These are phyloP conservation scores for Erythrolamprus reginae DNA, from an alignment of 2,113 vertebrate species.

Conservation along the genomic window DNA sequence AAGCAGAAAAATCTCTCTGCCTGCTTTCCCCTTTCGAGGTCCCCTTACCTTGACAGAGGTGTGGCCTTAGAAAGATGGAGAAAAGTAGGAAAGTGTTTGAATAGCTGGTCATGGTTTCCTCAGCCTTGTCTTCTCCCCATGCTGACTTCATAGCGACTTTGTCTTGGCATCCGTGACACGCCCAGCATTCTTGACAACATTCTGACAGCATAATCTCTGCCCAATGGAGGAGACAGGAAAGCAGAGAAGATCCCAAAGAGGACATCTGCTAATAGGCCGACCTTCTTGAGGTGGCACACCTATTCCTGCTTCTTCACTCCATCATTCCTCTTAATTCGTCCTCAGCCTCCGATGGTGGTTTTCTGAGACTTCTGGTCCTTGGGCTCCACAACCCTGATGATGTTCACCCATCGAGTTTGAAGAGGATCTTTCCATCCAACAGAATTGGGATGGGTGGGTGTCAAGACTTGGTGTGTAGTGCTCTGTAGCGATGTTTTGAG, in stretches of 20 bases:
- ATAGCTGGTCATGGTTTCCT: neutral
- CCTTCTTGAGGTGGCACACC: neutral
- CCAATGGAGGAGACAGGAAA: neutral
- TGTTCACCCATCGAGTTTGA: no score
- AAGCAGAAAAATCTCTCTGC: neutral
- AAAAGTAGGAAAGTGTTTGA: neutral
- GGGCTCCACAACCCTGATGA: no score
- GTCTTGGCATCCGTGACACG: neutral
- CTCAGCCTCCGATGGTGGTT: neutral
- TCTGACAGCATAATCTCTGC: constrained; percentile 20
- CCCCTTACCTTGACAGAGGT: constrained; percentile 6
- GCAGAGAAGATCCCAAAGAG: neutral
- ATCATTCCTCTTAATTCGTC: neutral
- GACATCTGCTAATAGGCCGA: neutral
- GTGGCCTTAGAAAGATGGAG: neutral
- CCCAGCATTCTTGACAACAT: constrained; percentile 1
- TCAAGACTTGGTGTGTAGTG: no score
- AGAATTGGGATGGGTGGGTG: no score
- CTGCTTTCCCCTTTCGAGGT: neutral
- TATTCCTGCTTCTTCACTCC: neutral
- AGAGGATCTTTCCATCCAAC: no score
- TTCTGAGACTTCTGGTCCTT: no score
- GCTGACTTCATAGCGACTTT: neutral
- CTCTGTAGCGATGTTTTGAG: no score
- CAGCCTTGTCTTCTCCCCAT: neutral